These are phyloP conservation scores for Otocyon megalotis DNA, from an alignment of 2,113 vertebrate genomes.

Conservation along the genomic window DNA sequence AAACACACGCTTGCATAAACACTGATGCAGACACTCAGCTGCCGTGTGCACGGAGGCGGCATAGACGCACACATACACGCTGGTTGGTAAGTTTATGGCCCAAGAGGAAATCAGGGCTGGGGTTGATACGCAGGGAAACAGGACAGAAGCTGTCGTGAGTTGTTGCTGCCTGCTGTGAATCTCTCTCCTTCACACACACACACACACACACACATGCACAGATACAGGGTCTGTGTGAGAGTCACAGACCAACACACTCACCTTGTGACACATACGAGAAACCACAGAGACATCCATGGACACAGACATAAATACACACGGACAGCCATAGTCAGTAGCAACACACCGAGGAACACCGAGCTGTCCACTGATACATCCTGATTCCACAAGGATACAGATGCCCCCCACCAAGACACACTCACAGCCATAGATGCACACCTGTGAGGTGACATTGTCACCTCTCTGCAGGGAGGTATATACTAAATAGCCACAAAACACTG, in stretches of 20 bases:
- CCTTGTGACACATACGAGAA: not conserved
- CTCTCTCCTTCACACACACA: not conserved
- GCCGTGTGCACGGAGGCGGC: fast-evolving
- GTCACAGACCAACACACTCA: not conserved
- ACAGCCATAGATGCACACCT: too few species aligned
- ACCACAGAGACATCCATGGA: not conserved
- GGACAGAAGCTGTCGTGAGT: not conserved
- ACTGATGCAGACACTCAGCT: not conserved
- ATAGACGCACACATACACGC: not conserved
- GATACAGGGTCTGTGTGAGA: not conserved
- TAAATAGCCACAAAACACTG: not conserved
- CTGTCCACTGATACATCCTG: not conserved
- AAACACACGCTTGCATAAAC: not conserved
- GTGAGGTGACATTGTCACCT: not conserved
- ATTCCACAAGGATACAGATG: not conserved
- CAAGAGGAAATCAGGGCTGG: not conserved
- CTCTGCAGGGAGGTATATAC: not conserved
- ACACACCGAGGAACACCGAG: not conserved
- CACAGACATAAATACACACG: too few species aligned
- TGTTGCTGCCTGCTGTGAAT: not conserved
- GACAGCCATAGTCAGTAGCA: not conserved
- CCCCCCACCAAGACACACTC: not conserved
- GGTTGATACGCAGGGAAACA: not conserved
- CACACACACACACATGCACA: too few species aligned
- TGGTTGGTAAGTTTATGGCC: not conserved